These are phyloP conservation scores for Apamea epomidion DNA, from an alignment of 2,888 invertebrate genomes.

Conservation along the genomic window DNA sequence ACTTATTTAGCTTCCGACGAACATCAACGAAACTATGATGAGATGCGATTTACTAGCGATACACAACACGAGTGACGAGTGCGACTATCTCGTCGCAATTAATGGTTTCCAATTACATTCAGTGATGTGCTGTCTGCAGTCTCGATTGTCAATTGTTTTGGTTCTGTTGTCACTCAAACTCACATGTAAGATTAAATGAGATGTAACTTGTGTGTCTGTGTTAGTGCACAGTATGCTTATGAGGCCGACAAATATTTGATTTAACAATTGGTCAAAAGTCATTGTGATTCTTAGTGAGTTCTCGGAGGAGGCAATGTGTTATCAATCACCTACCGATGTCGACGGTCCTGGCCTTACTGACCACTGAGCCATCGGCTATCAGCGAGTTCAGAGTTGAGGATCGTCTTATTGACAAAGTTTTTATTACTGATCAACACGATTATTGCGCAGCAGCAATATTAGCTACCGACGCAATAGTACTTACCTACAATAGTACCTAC, in stretches of 20 bases:
- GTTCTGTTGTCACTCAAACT: not conserved
- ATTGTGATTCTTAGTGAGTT: not conserved
- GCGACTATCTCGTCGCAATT: not conserved
- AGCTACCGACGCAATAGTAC: not conserved
- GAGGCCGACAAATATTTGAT: slow-evolving; percentile 15
- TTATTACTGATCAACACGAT: slow-evolving; percentile 12
- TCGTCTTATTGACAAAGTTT: slow-evolving; percentile 13
- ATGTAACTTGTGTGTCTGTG: not conserved
- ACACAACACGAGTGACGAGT: not conserved
- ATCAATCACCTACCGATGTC: slow-evolving; percentile 8
- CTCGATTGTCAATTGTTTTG: not conserved
- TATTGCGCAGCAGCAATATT: slow-evolving; percentile 37
- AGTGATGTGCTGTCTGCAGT: not conserved
- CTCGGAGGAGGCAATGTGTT: not conserved
- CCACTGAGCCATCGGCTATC: slow-evolving; percentile 1
- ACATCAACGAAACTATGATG: not conserved
- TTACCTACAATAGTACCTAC: not conserved
- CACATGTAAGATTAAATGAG: not conserved
- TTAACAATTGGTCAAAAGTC: not conserved
- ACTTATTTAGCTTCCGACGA: not conserved
- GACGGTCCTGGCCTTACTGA: not conserved
- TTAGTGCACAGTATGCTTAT: not conserved
- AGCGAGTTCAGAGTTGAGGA: slow-evolving; percentile 39
- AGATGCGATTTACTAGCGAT: not conserved
- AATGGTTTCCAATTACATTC: not conserved